Evolutionary conservation across 2,888 invertebrate species (phyloP).

Genomic region (Saturnia japonica): DNA sequence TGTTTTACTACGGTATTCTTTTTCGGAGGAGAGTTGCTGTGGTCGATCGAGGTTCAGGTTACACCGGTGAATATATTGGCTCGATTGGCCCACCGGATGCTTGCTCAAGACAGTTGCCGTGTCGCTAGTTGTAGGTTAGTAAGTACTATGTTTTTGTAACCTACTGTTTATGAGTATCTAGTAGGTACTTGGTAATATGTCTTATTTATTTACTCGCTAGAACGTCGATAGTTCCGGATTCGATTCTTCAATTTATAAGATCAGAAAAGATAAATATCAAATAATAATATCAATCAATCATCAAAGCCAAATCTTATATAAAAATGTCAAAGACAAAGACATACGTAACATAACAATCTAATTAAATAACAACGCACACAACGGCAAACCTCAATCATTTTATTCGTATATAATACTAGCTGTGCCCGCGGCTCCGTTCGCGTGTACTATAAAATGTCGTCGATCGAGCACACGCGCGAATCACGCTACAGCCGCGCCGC

Average conservation of each 20-base stretch:
- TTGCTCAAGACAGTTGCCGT: conserved; percentile 70
- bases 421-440: no score
- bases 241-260: not conserved
- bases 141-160: conserved; percentile 33
- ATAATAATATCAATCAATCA: no score
- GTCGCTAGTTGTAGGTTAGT: conserved; percentile 36
- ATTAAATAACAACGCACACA: no score
- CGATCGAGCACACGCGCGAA: no score
- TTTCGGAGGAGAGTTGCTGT: conserved; percentile 32
- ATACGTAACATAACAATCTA: no score
- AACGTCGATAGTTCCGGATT: not conserved
- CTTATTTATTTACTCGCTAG: not conserved
- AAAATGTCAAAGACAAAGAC: no score
- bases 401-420: no score
- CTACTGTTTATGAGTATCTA: conserved; percentile 27
- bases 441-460: no score
- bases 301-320: no score
- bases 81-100: conserved; percentile 76
- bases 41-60: conserved; percentile 45
- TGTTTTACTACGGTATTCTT: conserved; percentile 26
- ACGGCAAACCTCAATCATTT: no score
- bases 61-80: conserved; percentile 68
- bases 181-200: not conserved
- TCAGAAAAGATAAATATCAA: no score
- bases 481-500: no score